Percentiles rank a stretch among this genome's conserved stretches.
phyloP scores from a whole-genome alignment of 2,888 invertebrate species.

The Chromoteleia sp. region DNA sequence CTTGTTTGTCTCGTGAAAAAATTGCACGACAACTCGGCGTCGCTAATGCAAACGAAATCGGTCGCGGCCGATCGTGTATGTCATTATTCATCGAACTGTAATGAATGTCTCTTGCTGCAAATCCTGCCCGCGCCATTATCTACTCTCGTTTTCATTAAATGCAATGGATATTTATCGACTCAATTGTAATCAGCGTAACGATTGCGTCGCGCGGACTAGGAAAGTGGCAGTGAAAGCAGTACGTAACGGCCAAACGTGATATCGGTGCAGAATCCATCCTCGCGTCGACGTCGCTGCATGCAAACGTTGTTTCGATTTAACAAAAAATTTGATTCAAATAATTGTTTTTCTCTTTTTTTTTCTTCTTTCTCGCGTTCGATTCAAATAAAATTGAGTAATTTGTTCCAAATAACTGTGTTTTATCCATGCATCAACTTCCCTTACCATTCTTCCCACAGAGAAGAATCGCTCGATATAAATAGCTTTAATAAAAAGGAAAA shows the following conservation, averaged over 20 bases:
- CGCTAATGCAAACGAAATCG: slow-evolving; percentile 59
- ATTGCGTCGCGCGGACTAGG: slow-evolving; percentile 61
- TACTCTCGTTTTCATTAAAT: slow-evolving; percentile 69
- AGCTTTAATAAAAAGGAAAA: too few species aligned
- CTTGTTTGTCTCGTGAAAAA: slow-evolving; percentile 1
- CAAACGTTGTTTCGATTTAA: slow-evolving; percentile 32
- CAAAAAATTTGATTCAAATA: slow-evolving; percentile 37
- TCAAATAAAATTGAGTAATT: slow-evolving; percentile 20
- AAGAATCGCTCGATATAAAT: too few species aligned
- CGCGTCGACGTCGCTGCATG: slow-evolving; percentile 16
- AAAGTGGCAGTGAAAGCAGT: slow-evolving; percentile 69
- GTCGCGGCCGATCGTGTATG: slow-evolving; percentile 32
- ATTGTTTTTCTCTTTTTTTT: slow-evolving; percentile 14
- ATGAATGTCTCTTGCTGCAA: slow-evolving; percentile 63
- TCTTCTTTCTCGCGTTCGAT: not conserved
- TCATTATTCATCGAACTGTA: slow-evolving; percentile 66
- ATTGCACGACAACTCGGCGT: slow-evolving; percentile 23
- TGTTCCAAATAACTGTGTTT: not conserved
- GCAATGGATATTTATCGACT: slow-evolving; percentile 71
- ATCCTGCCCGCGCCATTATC: slow-evolving; percentile 63
- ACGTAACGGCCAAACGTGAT: slow-evolving; percentile 59
- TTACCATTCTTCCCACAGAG: not conserved
- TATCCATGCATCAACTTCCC: too few species aligned
- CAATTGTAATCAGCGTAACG: slow-evolving; percentile 70
- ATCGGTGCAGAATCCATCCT: slow-evolving; percentile 55